phyloP scores from a whole-genome alignment of 2,888 invertebrate genomes.

The Drosophila limbata region DNA sequence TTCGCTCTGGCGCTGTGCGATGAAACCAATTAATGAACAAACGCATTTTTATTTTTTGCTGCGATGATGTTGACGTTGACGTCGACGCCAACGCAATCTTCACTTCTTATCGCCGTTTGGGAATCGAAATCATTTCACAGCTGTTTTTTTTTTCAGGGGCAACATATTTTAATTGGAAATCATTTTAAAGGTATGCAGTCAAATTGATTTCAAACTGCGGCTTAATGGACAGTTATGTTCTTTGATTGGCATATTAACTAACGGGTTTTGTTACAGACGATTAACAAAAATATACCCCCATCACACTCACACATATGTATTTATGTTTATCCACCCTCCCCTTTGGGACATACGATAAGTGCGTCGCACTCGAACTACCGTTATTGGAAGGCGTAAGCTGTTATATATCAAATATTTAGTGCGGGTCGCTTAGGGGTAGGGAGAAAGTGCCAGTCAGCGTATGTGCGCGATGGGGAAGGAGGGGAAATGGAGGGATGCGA shows the following conservation, averaged over 20 bases:
- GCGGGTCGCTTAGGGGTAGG: constrained; percentile 1
- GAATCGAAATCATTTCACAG: constrained; percentile 55
- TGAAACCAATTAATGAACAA: constrained; percentile 67
- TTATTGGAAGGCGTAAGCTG: constrained; percentile 52
- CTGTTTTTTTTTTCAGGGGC: constrained; percentile 13
- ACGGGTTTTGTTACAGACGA: constrained; percentile 41
- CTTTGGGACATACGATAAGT: constrained; percentile 27
- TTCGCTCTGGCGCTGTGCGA: constrained; percentile 14
- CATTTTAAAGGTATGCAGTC: constrained; percentile 24
- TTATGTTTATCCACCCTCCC: constrained; percentile 20
- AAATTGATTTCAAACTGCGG: constrained; percentile 21
- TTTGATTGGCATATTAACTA: constrained; percentile 39
- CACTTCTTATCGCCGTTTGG: constrained; percentile 42
- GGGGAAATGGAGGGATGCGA: not conserved
- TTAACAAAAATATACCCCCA: constrained; percentile 21
- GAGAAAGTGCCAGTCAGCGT: constrained; percentile 3
- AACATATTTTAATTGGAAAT: constrained; percentile 58
- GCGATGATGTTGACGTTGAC: constrained; percentile 22
- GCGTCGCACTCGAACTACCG: constrained; percentile 28
- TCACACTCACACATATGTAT: not conserved
- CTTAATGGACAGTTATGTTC: constrained; percentile 6
- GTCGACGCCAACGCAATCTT: constrained; percentile 34
- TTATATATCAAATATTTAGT: constrained; percentile 33
- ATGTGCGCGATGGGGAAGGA: not conserved
- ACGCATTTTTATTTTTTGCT: constrained; percentile 55